phyloP scores from a whole-genome alignment of 2,888 invertebrate genomes.

The Meteorus cinctellus region DNA sequence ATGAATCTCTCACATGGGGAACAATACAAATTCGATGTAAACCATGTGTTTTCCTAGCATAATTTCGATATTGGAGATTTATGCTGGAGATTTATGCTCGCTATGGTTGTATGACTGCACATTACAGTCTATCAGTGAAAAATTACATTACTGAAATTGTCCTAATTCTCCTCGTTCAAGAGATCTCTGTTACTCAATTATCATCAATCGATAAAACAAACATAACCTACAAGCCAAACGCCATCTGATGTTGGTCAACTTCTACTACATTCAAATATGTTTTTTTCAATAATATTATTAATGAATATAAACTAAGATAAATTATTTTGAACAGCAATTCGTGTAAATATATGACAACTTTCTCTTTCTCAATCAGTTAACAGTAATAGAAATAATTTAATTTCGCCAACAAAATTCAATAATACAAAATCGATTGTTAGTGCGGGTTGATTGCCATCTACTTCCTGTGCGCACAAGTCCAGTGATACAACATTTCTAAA shows the following conservation, averaged over 20 bases:
- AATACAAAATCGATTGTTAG: slow-evolving; percentile 3
- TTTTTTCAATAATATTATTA: too few species aligned
- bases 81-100: too few species aligned
- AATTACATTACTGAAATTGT: background rate
- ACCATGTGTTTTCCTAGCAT: too few species aligned
- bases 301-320: too few species aligned
- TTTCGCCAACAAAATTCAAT: too few species aligned
- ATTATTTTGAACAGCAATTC: background rate
- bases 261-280: too few species aligned
- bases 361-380: background rate
- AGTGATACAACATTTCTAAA: background rate
- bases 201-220: background rate
- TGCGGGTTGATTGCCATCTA: slow-evolving; percentile 56
- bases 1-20: too few species aligned
- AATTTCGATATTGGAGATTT: too few species aligned
- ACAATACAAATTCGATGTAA: too few species aligned
- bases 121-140: background rate
- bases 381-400: background rate
- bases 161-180: too few species aligned
- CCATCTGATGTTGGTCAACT: background rate
- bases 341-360: background rate
- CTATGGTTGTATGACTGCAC: too few species aligned
- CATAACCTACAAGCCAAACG: background rate
- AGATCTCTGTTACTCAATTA: too few species aligned
- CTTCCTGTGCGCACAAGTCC: slow-evolving; percentile 58